Base-by-base conservation (phyloP, 2,797 vertebrate genomes). In the Pelobates cultripes region DNA sequence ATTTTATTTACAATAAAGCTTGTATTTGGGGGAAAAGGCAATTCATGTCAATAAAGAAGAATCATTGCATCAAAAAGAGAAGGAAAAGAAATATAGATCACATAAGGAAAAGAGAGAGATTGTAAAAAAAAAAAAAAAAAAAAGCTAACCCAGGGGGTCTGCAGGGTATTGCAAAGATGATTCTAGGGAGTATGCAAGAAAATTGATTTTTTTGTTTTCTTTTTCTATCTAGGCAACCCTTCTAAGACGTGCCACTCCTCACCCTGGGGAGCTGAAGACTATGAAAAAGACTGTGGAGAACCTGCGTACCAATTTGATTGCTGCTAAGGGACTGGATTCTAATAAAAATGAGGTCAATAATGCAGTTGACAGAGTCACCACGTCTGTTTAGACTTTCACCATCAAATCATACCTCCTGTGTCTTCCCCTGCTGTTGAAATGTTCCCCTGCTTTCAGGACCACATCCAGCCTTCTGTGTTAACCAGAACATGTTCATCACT, bases 291-390 rank as follows among this genome's bases (percentile, higher is more conserved):
- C 94, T 40, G 97, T 92, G 12, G 98, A 99, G 93, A 99, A 95
- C 90, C 91, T 99, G 85, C 96, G 97, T 88, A 99, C 98, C 7
- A 97, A 99, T 91, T 90, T 98, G 95, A 98, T 96, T 53, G 96
- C 97, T 79, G 97, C 97, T 93, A 99, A 98, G 95, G 96, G 93
- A 94, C 94, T 99, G 96, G 98, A 99, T 93, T 97, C 98, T 92
- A 99, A 99, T 96, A 99, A 99, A 95, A 99, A 99, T 3, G 95
- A 99, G 96, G 96, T 99, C 96, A 99, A 97, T 95, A 98, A 97
- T 51, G 90, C 96, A 92, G 88, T 94, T 91, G 96, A 97, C 93
- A 95, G 94, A 92, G 94, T 99, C 94, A 99, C 97, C 91, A 99
- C 97, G 84, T 98, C 97, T 72, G 98, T 99, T 93, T 99, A 97